Evolutionary conservation across 1,140 invertebrate genomes (phyloP), one percentile per base, ranked within the genome.

Genomic region (Ceratitis capitata): DNA sequence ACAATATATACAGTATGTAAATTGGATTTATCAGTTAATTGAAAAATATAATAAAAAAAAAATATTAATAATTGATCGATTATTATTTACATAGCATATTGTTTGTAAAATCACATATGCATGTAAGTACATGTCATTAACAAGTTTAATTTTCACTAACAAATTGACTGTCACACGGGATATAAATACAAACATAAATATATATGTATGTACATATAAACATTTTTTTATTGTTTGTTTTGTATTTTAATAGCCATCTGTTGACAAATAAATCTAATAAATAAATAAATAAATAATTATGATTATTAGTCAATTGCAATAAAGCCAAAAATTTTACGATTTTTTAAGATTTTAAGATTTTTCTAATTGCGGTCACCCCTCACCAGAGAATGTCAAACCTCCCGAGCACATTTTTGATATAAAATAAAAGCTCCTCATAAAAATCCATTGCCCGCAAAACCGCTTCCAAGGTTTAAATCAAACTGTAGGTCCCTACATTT

Each of bases 21-120:
- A 82, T 82, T 47, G 35, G 45, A 78, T 82, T 82, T 82, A 82
- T 82, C 78, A 51, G 78, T 82, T 82, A 82, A 82, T 82, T 82
- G 47, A 82, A 23, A 39, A 82, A 26, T 29, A 82, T 82, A 82
- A 47, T 45, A 26, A 39, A 12, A 35, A 39, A 32, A 39, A 26
- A 35, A 69, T 35, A n/a, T n/a, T n/a, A n/a, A n/a, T n/a, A n/a
- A n/a, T n/a, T n/a, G n/a, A n/a, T n/a, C n/a, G n/a, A n/a, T n/a
- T n/a, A n/a, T n/a, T 69, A 69, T 69, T 69, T 69, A 32, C 26
- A 39, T 32, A 69, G 14, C 3, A n/a, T 12, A 14, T 69, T 39
- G n/a, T 39, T 69, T 69, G 64, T 6, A 69, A 19, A 42, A 35
- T 26, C 32, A 39, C 32, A 69, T 39, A 39, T 69, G 26, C 29